Percentiles rank a stretch among this genome's conserved stretches.
phyloP scores from a whole-genome alignment of 2,797 vertebrate genomes.

The Gephyroberyx darwinii region DNA sequence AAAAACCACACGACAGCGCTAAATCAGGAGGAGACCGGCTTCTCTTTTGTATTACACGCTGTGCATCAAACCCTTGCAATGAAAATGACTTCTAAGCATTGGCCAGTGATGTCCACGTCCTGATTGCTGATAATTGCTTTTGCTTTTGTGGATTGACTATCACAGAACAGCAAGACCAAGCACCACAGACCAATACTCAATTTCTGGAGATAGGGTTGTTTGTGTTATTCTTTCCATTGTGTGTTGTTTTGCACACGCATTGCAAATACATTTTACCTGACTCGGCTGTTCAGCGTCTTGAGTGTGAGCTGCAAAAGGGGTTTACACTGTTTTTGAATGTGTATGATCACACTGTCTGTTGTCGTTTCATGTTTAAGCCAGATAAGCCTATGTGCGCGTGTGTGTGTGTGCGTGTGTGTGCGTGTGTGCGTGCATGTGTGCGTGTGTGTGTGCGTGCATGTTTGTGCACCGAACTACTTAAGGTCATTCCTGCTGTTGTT shows the following conservation, averaged over 20 bases:
- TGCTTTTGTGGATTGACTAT: conserved; percentile 11
- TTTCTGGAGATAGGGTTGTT: not conserved
- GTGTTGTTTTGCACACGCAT: not conserved
- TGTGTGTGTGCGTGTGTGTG: no score
- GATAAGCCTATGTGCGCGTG: conserved; percentile 37
- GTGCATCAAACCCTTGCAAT: conserved; percentile 29
- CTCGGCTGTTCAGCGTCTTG: not conserved
- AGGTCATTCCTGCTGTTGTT: conserved; percentile 52
- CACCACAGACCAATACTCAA: conserved; percentile 5
- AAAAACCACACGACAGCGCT: not conserved
- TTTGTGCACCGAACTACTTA: conserved; percentile 25
- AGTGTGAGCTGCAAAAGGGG: conserved; percentile 9
- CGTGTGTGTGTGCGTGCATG: conserved; percentile 21
- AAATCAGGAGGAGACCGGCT: no score
- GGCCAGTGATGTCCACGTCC: conserved; percentile 24
- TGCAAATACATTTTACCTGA: conserved; percentile 8
- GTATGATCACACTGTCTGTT: not conserved
- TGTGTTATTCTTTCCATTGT: not conserved
- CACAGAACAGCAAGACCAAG: conserved; percentile 20
- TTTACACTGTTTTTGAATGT: conserved; percentile 11
- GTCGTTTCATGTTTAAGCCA: conserved; percentile 32
- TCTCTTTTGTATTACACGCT: conserved; percentile 23
- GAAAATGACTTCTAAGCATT: conserved; percentile 2
- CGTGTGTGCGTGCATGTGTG: conserved; percentile 1
- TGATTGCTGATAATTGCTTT: conserved; percentile 7